Conservation (phyloP, 2,113 vertebrate genomes). For the Suncus etruscus region DNA sequence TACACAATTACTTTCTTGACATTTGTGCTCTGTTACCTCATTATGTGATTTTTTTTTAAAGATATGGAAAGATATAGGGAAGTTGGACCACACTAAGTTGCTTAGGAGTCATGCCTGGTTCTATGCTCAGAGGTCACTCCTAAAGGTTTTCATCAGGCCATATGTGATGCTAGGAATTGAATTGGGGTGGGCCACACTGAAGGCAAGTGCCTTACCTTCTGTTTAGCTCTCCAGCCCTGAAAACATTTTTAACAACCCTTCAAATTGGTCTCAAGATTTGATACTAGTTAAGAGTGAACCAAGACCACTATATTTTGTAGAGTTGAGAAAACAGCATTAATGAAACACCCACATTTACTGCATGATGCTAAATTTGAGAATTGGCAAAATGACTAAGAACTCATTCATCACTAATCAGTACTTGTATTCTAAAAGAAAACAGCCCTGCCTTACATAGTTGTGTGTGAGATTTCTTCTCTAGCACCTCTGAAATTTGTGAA, state of each 20-base stretch:
- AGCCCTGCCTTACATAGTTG: not conserved
- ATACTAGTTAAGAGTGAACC: not conserved
- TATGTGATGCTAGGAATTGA: not conserved
- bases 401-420: too few relatives aligned
- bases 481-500: not conserved
- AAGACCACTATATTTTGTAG: not conserved
- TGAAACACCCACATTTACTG: not conserved
- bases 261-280: not conserved
- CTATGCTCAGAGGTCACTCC: too few relatives aligned
- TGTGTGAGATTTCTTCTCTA: not conserved
- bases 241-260: too few relatives aligned
- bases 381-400: not conserved
- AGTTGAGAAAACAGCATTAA: not conserved
- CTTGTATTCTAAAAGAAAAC: not conserved
- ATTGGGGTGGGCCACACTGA: not conserved
- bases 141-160: too few relatives aligned
- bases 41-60: not conserved
- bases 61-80: not conserved
- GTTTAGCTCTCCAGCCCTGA: not conserved
- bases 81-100: too few relatives aligned
- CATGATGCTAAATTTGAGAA: not conserved
- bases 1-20: conserved; percentile 23
- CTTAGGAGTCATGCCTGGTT: too few relatives aligned
- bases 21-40: not conserved
- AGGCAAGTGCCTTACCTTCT: not conserved